Percentiles rank a stretch among this genome's conserved stretches.
phyloP scores from a whole-genome alignment of 2,113 vertebrate species.

The Ramphastos sulfuratus region DNA sequence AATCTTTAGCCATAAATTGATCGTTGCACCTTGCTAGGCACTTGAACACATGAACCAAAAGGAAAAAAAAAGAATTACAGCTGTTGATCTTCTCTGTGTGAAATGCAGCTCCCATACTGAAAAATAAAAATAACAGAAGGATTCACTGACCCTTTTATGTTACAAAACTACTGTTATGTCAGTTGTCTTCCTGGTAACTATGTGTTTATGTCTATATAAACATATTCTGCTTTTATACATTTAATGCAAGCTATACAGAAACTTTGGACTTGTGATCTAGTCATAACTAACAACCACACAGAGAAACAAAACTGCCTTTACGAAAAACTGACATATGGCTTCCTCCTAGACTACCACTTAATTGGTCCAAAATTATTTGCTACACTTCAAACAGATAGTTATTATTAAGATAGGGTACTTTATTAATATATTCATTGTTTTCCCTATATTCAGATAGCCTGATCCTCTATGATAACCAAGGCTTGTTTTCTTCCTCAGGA shows the following conservation, averaged over 20 bases:
- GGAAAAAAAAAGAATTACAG: neutral
- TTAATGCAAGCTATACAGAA: constrained; percentile 3
- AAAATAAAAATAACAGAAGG: neutral
- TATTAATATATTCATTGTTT: neutral
- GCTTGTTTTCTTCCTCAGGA: neutral
- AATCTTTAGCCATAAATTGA: neutral
- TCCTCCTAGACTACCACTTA: neutral
- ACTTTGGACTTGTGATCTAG: neutral
- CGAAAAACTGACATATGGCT: neutral
- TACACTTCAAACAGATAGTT: neutral
- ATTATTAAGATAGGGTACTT: neutral
- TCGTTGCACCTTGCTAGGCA: neutral
- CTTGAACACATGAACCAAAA: neutral
- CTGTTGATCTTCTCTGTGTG: neutral
- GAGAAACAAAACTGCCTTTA: neutral
- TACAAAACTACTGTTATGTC: neutral
- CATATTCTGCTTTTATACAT: constrained; percentile 24
- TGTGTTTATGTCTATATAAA: neutral
- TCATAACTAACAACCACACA: neutral
- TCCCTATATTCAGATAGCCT: neutral
- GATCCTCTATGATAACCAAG: neutral
- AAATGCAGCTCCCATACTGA: neutral
- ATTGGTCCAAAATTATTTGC: neutral
- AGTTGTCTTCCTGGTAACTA: neutral
- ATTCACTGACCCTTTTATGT: neutral